Conservation (phyloP, 2,888 invertebrate species). For the Tineola bisselliella region DNA sequence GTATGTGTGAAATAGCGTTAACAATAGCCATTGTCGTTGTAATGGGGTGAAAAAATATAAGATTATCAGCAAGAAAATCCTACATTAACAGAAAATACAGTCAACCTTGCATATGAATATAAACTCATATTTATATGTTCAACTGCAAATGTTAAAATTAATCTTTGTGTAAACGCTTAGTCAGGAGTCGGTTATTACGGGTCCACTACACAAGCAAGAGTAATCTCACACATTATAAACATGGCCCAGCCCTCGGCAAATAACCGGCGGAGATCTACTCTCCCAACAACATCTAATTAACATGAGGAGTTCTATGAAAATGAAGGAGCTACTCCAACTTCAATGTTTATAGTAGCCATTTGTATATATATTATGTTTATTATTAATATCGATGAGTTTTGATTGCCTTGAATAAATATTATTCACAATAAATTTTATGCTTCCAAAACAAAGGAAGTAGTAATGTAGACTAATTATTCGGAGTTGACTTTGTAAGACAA, state of each 20-base stretch:
- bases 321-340: not conserved
- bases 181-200: conserved; percentile 28
- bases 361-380: not conserved
- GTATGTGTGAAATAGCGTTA: too few relatives aligned
- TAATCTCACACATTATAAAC: conserved; percentile 45
- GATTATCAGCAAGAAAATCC: not conserved
- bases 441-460: conserved; percentile 4
- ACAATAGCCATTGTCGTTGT: too few relatives aligned
- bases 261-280: conserved; percentile 2
- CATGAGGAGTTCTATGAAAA: conserved; percentile 3
- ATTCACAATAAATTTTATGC: not conserved
- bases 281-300: conserved; percentile 15
- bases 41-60: too few relatives aligned
- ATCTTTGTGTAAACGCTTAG: conserved; percentile 32
- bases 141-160: conserved; percentile 21
- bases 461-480: conserved; percentile 43
- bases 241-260: conserved; percentile 20
- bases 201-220: conserved; percentile 25
- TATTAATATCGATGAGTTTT: not conserved
- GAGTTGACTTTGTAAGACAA: conserved; percentile 42
- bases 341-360: not conserved
- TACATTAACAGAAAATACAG: not conserved
- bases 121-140: not conserved
- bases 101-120: not conserved
- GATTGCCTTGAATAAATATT: not conserved